These are phyloP conservation scores for Cyprinodon diabolis DNA, from an alignment of 2,797 vertebrate species.

Conservation along the genomic window DNA sequence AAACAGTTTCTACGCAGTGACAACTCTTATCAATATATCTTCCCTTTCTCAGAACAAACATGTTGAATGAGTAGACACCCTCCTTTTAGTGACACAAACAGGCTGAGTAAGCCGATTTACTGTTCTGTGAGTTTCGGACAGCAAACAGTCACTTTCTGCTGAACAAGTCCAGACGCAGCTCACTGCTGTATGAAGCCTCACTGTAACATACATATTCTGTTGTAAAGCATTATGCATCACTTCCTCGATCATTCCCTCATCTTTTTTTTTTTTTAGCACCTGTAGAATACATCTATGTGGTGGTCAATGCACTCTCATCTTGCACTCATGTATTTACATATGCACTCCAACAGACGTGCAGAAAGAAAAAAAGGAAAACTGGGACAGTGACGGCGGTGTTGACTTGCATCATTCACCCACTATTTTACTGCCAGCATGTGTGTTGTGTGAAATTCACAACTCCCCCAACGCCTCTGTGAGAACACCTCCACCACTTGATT, in stretches of 20 bases:
- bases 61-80: background rate
- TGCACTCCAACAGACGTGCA: background rate
- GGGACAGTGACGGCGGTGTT: conserved; percentile 28
- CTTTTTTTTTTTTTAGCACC: background rate
- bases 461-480: conserved; percentile 74
- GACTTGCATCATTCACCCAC: conserved; percentile 59
- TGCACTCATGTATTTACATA: background rate
- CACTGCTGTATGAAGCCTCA: conserved; percentile 15
- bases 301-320: no score
- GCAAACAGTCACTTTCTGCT: conserved; percentile 51
- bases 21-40: conserved; percentile 9
- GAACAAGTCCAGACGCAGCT: conserved; percentile 66
- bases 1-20: background rate
- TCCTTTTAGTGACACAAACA: conserved; percentile 39
- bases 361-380: background rate
- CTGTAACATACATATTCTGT: conserved; percentile 33
- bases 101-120: conserved; percentile 58
- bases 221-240: conserved; percentile 23
- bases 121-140: conserved; percentile 53
- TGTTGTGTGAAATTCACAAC: conserved; percentile 62
- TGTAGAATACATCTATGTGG: background rate
- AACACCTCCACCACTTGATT: conserved; percentile 79
- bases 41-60: background rate
- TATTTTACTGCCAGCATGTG: conserved; percentile 63
- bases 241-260: background rate